Evolutionary conservation across 2,888 invertebrate species (phyloP).

Genomic region (Sinohyriopsis cumingii): DNA sequence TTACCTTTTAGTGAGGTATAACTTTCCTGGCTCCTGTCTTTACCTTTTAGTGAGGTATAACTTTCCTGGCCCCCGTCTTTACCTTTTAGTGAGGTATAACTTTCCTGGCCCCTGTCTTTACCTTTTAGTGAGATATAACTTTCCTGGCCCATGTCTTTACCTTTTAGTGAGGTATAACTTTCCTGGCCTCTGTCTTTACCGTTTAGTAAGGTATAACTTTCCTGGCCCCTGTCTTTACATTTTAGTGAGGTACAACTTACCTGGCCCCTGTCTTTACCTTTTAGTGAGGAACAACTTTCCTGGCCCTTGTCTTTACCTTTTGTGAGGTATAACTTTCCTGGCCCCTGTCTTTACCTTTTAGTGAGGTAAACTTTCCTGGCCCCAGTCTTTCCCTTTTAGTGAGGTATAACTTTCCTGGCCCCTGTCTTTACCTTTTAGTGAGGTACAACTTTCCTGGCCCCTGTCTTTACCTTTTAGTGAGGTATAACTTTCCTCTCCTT

Average conservation of each 20-base stretch:
- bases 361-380: conserved; percentile 38
- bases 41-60: conserved; percentile 32
- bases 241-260: conserved; percentile 33
- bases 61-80: conserved; percentile 27
- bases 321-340: conserved; percentile 36
- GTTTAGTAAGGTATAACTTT: conserved; percentile 32
- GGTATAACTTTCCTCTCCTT: conserved; percentile 33
- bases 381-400: conserved; percentile 26
- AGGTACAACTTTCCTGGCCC: conserved; percentile 13
- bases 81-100: conserved; percentile 32
- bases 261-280: conserved; percentile 25
- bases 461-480: conserved; percentile 25
- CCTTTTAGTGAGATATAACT: conserved; percentile 32
- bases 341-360: conserved; percentile 22
- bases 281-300: conserved; percentile 35
- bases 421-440: conserved; percentile 26
- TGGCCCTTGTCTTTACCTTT: conserved; percentile 22
- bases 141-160: conserved; percentile 28
- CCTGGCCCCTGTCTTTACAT: conserved; percentile 29
- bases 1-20: conserved; percentile 31
- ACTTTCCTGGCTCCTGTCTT: conserved; percentile 30
- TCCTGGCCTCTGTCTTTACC: conserved; percentile 26
- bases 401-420: conserved; percentile 33
- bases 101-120: conserved; percentile 30
- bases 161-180: conserved; percentile 33